Percentiles rank a stretch among this genome's conserved stretches.
phyloP scores from a whole-genome alignment of 2,888 invertebrate genomes.

The Hylaea fasciaria region DNA sequence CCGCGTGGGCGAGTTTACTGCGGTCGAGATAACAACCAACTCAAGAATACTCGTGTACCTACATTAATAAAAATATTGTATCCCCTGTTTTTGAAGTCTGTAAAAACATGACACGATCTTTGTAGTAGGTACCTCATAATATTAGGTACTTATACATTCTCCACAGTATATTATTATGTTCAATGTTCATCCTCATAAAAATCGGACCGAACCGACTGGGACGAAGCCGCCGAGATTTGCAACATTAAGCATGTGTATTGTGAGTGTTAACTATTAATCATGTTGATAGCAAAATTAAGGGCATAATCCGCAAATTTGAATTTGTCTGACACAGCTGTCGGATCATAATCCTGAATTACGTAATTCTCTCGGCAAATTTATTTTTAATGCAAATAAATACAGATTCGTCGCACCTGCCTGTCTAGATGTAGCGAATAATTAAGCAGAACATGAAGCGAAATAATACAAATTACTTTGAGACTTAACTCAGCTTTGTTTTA shows the following conservation, averaged over 20 bases:
- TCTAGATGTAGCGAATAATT: constrained; percentile 78
- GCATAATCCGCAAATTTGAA: constrained; percentile 73
- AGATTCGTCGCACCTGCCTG: constrained; percentile 80
- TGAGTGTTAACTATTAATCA: constrained; percentile 60
- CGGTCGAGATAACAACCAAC: too few relatives aligned
- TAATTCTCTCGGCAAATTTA: constrained; percentile 75
- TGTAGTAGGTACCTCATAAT: too few relatives aligned
- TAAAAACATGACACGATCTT: too few relatives aligned
- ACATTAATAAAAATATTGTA: too few relatives aligned
- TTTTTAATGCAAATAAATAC: constrained; percentile 83
- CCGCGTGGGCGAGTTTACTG: too few relatives aligned
- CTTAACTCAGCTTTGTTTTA: constrained; percentile 73
- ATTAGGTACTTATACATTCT: too few relatives aligned
- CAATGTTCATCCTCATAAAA: too few relatives aligned
- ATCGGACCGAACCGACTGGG: background rate
- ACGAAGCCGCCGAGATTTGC: constrained; percentile 19
- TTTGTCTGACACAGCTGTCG: constrained; percentile 77
- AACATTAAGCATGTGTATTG: constrained; percentile 45
- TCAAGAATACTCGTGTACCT: too few relatives aligned
- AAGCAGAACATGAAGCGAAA: constrained; percentile 77
- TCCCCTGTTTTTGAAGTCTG: too few relatives aligned
- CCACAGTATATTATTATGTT: too few relatives aligned
- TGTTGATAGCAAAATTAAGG: constrained; percentile 69
- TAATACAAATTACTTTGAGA: constrained; percentile 78
- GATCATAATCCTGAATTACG: constrained; percentile 77